Evolutionary conservation across 37 sponge, comb jelly and placozoan genomes (phyloP), one percentile per base, ranked within the genome.

Genomic region (Cliona cf. orientalis): DNA sequence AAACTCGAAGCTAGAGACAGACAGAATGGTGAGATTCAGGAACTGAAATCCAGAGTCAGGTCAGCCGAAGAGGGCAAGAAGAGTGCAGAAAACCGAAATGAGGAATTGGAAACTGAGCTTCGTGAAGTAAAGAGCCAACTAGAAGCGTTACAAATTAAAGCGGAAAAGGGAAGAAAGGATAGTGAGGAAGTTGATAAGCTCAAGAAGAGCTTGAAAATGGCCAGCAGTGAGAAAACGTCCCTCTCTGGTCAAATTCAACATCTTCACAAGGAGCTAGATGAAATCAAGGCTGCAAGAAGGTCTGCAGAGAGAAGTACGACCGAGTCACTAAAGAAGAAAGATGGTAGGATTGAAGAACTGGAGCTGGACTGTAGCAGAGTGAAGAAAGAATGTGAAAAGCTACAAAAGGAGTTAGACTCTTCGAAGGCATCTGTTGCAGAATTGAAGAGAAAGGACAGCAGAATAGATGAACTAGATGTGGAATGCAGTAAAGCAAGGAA

Each of bases 31-130:
- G 88, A 87, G 25, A 3, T 74, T 0, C 12, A 39, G 9, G 66
- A 60, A 3, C 89, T 88, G 9, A 82, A 82, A 35, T 34, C 69
- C 35, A 64, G 71, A 22, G 46, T 88, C 19, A 81, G 76, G 45
- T 41, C 71, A 17, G 76, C 89, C 25, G 22, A 77, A 5, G 76
- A 81, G 5, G 89, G 82, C 42, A 81, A 82, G 63, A 38, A 42
- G 14, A 5, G 40, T 5, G 42, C 42, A 0, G 78, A 63, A 37
- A 46, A 58, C 17, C 42, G 71, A 41, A 42, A 25, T 29, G 56
- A 79, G 29, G 74, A 45, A 33, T 39, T 72, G 1, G 49, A 72
- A 21, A 33, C 34, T 0, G 41, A 32, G n/a, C 36, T 21, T 14
- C 21, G 5, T 23, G 46, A 66, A n/a, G 28, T 11, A 25, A n/a